A percentile compares a stretch with the other conserved stretches of the same genome.
Evolutionary conservation across 2,888 invertebrate genomes (phyloP).

Genomic region (Ypsolopha sequella): DNA sequence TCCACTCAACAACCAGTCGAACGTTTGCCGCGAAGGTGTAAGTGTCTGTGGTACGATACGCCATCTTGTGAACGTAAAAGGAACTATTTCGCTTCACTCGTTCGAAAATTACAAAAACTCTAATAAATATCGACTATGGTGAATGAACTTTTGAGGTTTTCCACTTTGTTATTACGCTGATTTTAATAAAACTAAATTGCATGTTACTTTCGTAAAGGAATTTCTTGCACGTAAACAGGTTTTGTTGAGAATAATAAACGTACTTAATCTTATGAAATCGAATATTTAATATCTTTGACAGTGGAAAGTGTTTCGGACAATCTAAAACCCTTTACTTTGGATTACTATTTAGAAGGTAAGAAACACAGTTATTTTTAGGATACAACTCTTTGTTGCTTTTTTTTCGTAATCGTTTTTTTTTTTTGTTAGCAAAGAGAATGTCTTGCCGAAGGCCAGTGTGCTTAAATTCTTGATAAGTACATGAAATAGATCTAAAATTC

Average conservation of each 20-base stretch:
- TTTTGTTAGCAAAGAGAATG: neutral
- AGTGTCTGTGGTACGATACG: neutral
- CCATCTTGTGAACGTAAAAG: neutral
- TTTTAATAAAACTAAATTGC: neutral
- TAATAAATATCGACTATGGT: too few species aligned
- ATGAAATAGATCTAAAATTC: too few species aligned
- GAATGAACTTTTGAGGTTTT: too few species aligned
- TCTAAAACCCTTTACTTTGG: neutral
- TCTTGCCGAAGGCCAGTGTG: neutral
- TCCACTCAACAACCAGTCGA: neutral
- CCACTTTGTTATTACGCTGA: neutral
- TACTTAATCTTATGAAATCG: neutral
- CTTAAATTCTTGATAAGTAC: too few species aligned
- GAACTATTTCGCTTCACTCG: neutral
- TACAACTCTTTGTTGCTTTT: too few species aligned
- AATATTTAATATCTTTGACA: neutral
- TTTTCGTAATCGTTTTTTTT: too few species aligned
- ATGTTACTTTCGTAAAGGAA: neutral
- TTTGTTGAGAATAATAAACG: neutral
- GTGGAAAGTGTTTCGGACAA: neutral
- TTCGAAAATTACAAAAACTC: neutral
- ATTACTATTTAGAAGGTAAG: neutral
- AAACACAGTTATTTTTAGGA: neutral
- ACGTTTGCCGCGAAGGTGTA: neutral
- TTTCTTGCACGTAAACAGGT: conserved; percentile 1